These are phyloP conservation scores for Trichacis sp. DNA, from an alignment of 2,888 invertebrate genomes.

Conservation along the genomic window DNA sequence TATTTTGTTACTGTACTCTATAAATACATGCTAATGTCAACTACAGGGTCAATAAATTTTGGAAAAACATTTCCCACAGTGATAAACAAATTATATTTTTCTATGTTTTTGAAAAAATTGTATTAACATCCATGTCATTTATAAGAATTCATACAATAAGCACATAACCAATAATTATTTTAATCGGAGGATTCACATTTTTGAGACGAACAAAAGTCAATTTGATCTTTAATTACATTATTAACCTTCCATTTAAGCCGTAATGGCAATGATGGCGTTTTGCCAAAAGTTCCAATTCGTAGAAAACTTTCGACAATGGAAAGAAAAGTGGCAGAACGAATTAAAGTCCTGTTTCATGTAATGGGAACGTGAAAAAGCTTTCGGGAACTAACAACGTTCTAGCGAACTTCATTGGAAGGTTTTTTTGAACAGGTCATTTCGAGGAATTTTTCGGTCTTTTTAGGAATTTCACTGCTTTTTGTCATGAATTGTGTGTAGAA, in stretches of 20 bases:
- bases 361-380: background rate
- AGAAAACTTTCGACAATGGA: background rate
- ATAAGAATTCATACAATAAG: too few species aligned
- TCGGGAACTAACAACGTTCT: background rate
- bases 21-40: too few species aligned
- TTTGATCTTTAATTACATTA: slow-evolving; percentile 12
- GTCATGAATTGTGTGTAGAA: background rate
- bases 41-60: too few species aligned
- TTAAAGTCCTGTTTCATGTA: slow-evolving; percentile 1
- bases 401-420: too few species aligned
- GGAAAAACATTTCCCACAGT: too few species aligned
- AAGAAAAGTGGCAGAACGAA: background rate
- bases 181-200: too few species aligned
- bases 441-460: background rate
- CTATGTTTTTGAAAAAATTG: too few species aligned
- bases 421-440: background rate
- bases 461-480: background rate
- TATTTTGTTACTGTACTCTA: too few species aligned
- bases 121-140: too few species aligned
- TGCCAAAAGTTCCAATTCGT: background rate
- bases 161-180: too few species aligned
- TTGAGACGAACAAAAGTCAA: too few species aligned
- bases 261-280: slow-evolving; percentile 13
- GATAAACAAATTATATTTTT: too few species aligned
- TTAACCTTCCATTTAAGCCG: background rate